Percentiles rank a stretch among this genome's conserved stretches.
phyloP scores from a whole-genome alignment of 2,113 vertebrate species.

The Datnioides undecimradiatus region DNA sequence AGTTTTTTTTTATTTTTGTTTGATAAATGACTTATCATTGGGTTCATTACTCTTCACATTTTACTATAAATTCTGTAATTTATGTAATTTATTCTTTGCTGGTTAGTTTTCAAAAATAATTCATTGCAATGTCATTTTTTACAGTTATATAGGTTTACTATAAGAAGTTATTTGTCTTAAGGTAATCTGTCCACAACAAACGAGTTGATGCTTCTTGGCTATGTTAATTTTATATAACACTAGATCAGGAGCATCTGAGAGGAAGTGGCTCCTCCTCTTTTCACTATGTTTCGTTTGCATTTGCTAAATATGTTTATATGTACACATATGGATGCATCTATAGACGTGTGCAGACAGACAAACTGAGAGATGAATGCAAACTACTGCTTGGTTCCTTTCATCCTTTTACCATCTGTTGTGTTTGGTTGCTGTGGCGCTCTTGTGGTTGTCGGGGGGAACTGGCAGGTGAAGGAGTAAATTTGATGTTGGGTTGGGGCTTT shows the following conservation, averaged over 20 bases:
- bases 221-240: neutral
- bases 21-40: too few species aligned
- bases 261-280: neutral
- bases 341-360: neutral
- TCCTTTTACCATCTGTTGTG: constrained; percentile 43
- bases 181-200: neutral
- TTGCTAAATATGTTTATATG: constrained; percentile 11
- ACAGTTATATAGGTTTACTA: too few species aligned
- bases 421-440: constrained; percentile 58
- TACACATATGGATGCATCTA: neutral
- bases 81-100: neutral
- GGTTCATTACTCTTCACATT: too few species aligned
- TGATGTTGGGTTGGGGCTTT: constrained; percentile 54
- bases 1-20: too few species aligned
- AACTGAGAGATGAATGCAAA: constrained; percentile 4
- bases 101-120: too few species aligned
- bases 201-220: neutral
- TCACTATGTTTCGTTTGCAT: neutral
- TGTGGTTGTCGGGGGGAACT: constrained; percentile 35
- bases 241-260: neutral
- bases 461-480: constrained; percentile 56
- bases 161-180: neutral
- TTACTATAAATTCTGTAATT: too few species aligned
- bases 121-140: too few species aligned
- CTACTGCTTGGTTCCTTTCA: neutral